Conservation (phyloP, 92 coral and sea anemone genomes). For the Muricea muricata region DNA sequence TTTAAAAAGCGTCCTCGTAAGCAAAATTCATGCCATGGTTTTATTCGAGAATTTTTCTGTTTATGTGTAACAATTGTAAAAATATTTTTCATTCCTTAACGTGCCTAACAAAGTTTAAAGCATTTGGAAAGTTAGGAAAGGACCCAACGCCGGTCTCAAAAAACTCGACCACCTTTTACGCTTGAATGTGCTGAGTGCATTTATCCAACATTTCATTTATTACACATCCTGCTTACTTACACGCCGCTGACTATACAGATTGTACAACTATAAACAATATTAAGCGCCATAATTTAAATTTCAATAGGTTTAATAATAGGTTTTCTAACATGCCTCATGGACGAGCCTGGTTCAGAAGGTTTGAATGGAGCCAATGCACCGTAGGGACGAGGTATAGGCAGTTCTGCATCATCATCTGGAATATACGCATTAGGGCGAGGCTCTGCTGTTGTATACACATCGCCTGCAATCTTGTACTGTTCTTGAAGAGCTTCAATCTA, state of each 20-base stretch:
- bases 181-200: too few species aligned
- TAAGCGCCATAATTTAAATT: constrained; percentile 53
- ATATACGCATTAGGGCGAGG: constrained; percentile 99
- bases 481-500: constrained; percentile 97
- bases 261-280: neutral
- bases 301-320: constrained; percentile 98
- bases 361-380: constrained; percentile 97
- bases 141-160: too few species aligned
- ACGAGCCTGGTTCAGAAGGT: constrained; percentile 98
- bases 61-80: too few species aligned
- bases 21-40: too few species aligned
- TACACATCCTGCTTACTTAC: too few species aligned
- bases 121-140: too few species aligned
- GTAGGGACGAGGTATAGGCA: constrained; percentile 99
- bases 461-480: constrained; percentile 89
- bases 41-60: too few species aligned
- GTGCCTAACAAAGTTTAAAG: too few species aligned
- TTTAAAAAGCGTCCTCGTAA: too few species aligned
- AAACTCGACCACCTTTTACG: too few species aligned
- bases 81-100: too few species aligned
- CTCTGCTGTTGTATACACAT: constrained; percentile 95
- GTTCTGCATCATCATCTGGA: constrained; percentile 97
- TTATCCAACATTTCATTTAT: too few species aligned
- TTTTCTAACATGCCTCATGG: constrained; percentile 96
- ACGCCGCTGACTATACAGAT: neutral